Evolutionary conservation across 2,113 vertebrate genomes (phyloP).

Genomic region (Strigops habroptila): DNA sequence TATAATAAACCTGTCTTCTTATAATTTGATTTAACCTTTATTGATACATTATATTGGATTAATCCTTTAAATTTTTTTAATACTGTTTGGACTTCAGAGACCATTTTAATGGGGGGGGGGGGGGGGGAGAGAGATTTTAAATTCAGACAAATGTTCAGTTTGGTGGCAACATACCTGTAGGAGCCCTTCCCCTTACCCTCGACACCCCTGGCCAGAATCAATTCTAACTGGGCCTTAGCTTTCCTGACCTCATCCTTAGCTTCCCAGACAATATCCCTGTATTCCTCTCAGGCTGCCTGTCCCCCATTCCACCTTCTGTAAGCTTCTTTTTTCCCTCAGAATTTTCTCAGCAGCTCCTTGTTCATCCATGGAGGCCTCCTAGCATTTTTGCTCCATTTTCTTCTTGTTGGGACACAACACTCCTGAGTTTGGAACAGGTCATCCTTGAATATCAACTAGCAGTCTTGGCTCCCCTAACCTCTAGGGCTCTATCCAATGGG

Average conservation of each 20-base stretch:
- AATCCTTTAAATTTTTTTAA: neutral
- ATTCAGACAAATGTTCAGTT: neutral
- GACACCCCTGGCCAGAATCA: neutral
- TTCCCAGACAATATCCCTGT: neutral
- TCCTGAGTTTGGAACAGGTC: neutral
- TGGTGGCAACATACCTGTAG: neutral
- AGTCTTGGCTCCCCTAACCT: neutral
- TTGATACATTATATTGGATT: neutral
- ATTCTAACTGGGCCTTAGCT: neutral
- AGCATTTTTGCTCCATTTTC: neutral
- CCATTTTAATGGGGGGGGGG: neutral
- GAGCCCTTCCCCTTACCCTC: neutral
- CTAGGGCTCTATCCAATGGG: neutral
- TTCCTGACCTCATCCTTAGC: neutral
- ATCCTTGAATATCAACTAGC: neutral
- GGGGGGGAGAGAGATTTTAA: neutral
- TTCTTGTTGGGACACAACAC: neutral
- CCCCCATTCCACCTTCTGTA: neutral
- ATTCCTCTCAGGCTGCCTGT: neutral
- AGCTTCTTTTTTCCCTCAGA: neutral
- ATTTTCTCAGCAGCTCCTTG: neutral
- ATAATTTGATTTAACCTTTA: neutral
- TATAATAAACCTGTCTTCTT: neutral
- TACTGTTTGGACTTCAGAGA: neutral
- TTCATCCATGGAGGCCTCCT: neutral